Evolutionary conservation across 2,888 invertebrate species (phyloP), one percentile per base, ranked within the genome.

Genomic region (Julus scandinavius): DNA sequence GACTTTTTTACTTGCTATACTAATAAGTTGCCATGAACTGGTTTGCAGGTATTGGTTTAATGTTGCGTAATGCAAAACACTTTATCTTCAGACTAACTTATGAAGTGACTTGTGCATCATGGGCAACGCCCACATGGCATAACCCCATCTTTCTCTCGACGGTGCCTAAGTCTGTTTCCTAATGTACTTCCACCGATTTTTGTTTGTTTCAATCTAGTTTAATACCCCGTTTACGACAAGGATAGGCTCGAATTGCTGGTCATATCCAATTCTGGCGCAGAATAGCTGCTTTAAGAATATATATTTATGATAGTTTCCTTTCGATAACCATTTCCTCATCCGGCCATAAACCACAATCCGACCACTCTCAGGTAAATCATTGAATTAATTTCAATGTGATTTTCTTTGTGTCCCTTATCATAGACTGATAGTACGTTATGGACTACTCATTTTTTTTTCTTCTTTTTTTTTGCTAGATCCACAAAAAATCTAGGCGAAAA

Each of bases 321-420:
- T 63, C 63, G 63, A 63, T 72, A 11, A 9, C 29, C 80, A 13
- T 13, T 80, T 38, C 80, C 38, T 38, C 80, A 38, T 80, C 38
- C 15, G 80, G 11, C 13, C 80, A 29, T 80, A 72, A 80, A 80
- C 80, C 80, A 11, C 11, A 13, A 38, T 80, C 20, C 63, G n/a
- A 9, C 11, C 72, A 9, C n/a, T 63, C 72, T 20, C 80, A 80
- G 80, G 80, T 80, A 80, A 80, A 80, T 80, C 38, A 3, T 13
- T 38, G 80, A 80, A 80, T 80, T 80, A 80, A 80, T 80, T 80
- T 80, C 38, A 80, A 80, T 80, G 38, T 38, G 13, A 80, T 80
- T 29, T 80, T 38, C 38, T 80, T 29, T 29, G 2, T 15, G 5
- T 15, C 7, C 80, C 38, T 80, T 80, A 80, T 80, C 80, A 38